Evolutionary conservation across 1,140 invertebrate genomes (phyloP).

Genomic region (Microvelia longipes): DNA sequence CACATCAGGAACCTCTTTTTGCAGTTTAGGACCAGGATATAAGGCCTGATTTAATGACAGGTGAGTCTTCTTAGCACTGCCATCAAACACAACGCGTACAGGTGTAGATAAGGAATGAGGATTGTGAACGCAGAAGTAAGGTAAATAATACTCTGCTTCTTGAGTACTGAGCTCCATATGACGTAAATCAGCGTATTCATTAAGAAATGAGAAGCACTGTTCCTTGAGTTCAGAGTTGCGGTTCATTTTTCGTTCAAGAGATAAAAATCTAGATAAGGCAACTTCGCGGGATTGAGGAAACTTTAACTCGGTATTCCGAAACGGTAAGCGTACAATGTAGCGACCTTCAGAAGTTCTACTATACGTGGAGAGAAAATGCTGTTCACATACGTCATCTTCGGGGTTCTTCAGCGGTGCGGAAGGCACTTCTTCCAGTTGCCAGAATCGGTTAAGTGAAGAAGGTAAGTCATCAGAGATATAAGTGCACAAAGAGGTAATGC

Average conservation of each 20-base stretch:
- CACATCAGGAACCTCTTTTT: background rate
- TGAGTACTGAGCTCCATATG: background rate
- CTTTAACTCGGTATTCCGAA: background rate
- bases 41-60: background rate
- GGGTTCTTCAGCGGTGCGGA: background rate
- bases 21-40: constrained; percentile 1
- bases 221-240: background rate
- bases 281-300: background rate
- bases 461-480: background rate
- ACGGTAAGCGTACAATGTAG: background rate
- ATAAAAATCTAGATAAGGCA: background rate
- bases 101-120: background rate
- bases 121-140: background rate
- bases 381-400: background rate
- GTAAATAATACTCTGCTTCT: background rate
- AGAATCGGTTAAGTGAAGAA: background rate
- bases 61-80: background rate
- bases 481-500: background rate
- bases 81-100: background rate
- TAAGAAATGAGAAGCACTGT: background rate
- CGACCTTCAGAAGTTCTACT: background rate
- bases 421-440: background rate
- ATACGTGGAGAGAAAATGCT: background rate
- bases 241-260: background rate
- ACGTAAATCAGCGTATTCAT: background rate